Percentiles rank a stretch among this genome's conserved stretches.
These are phyloP conservation scores for Diabrotica virgifera DNA, from an alignment of 1,140 invertebrate species.

Conservation along the genomic window DNA sequence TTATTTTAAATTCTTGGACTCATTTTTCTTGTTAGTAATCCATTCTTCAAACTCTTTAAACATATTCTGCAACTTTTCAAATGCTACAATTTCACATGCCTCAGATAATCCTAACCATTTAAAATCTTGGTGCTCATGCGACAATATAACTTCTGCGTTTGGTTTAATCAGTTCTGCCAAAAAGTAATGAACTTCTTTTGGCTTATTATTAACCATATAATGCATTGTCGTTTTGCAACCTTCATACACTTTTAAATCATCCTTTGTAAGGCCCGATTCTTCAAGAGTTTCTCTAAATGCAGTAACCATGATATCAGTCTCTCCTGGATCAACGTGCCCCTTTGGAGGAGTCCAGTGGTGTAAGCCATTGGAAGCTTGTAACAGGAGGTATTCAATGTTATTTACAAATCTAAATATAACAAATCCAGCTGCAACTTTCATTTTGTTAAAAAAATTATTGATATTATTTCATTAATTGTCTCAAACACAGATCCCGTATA, in stretches of 20 bases:
- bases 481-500: too few species aligned
- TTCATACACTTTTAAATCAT: slow-evolving; percentile 62
- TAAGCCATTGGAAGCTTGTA: slow-evolving; percentile 70
- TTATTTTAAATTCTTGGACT: too few species aligned
- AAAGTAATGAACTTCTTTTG: slow-evolving; percentile 85
- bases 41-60: slow-evolving; percentile 66
- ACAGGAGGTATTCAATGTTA: slow-evolving; percentile 64
- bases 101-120: slow-evolving; percentile 72
- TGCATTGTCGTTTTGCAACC: slow-evolving; percentile 58
- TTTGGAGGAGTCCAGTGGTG: slow-evolving; percentile 78
- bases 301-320: slow-evolving; percentile 66
- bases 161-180: slow-evolving; percentile 73
- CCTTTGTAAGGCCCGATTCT: slow-evolving; percentile 71
- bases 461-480: too few species aligned
- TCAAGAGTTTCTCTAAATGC: slow-evolving; percentile 86
- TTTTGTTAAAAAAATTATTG: too few species aligned
- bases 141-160: slow-evolving; percentile 63
- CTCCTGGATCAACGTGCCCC: slow-evolving; percentile 85
- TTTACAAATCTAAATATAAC: slow-evolving; percentile 64
- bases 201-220: slow-evolving; percentile 69
- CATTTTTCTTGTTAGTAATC: slow-evolving; percentile 43
- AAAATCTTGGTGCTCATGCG: slow-evolving; percentile 77
- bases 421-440: too few species aligned
- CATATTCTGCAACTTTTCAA: slow-evolving; percentile 66
- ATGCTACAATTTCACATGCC: slow-evolving; percentile 65